These are phyloP conservation scores for Varanus salvator DNA, from an alignment of 2,113 vertebrate species.

Conservation along the genomic window DNA sequence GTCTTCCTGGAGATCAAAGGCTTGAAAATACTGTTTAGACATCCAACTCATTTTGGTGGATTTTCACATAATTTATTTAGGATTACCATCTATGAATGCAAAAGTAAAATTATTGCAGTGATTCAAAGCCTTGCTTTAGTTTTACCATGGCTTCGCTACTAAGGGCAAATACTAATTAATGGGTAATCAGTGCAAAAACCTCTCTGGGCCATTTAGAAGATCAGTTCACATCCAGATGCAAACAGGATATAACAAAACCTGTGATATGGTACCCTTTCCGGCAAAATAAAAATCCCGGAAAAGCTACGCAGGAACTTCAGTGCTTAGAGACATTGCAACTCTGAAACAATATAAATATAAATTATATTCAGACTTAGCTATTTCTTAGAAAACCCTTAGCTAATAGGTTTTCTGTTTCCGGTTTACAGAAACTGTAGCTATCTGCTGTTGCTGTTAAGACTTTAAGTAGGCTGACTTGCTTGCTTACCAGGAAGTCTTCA, in stretches of 20 bases:
- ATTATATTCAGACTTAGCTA: neutral
- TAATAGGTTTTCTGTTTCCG: slow-evolving; percentile 11
- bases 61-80: slow-evolving; percentile 5
- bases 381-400: slow-evolving; percentile 17
- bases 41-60: neutral
- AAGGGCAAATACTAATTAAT: neutral
- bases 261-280: neutral
- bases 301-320: neutral
- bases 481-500: neutral
- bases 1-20: slow-evolving; percentile 8
- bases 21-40: neutral
- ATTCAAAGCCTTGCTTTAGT: neutral
- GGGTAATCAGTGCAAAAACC: neutral
- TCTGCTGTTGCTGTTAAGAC: neutral
- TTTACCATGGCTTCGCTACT: neutral
- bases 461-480: neutral
- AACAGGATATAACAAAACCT: neutral
- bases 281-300: neutral
- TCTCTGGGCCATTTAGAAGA: neutral
- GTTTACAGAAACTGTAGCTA: neutral
- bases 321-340: neutral
- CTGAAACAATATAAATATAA: neutral
- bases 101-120: neutral
- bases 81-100: neutral
- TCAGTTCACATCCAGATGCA: neutral